Evolutionary conservation across 2,113 vertebrate genomes (phyloP), one percentile per base, ranked within the genome.

Genomic region (Okapia johnstoni): DNA sequence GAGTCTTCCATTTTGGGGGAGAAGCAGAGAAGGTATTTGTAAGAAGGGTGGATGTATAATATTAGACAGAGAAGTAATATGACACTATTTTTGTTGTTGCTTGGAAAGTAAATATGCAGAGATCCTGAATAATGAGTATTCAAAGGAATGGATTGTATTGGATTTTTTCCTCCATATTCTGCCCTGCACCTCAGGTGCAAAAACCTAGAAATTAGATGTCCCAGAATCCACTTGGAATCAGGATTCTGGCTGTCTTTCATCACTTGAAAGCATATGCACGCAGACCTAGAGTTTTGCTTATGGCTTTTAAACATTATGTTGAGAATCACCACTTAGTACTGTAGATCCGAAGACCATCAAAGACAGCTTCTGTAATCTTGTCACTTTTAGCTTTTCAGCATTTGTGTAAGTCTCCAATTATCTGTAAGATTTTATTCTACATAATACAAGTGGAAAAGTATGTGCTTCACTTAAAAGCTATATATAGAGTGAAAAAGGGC

Each of bases 401-500:
- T 2, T 55, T 55, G 60, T 3, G 3, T 61, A 88, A 84, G 25
- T 16, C 19, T 57, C 23, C 7, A 77, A 16, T 58, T 63, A 11
- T 84, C 46, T 26, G 2, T 84, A 79, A 7, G 6, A 17, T 88
- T 17, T 94, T 40, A 55, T 63, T 81, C 28, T 14, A 84, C 13
- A 94, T 43, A 66, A 92, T 43, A 76, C 0, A 2, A 73, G 13
- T 57, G 11, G 5, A n/a, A 3, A 77, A 88, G 7, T 21, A 43
- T 25, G 30, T 52, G 6, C n/a, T 52, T 83, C 26, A 76, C 16
- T 77, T 4, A 26, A 70, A 91, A 17, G 7, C 1, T 48, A 6
- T 70, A 8, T 0, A 40, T 0, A 0, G n/a, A 70, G 19, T 40
- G 19, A 40, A 36, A 70, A 70, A 40, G n/a, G 5, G 10, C 66